phyloP scores from a whole-genome alignment of 2,113 vertebrate genomes.

The Nannobrachium achirus region DNA sequence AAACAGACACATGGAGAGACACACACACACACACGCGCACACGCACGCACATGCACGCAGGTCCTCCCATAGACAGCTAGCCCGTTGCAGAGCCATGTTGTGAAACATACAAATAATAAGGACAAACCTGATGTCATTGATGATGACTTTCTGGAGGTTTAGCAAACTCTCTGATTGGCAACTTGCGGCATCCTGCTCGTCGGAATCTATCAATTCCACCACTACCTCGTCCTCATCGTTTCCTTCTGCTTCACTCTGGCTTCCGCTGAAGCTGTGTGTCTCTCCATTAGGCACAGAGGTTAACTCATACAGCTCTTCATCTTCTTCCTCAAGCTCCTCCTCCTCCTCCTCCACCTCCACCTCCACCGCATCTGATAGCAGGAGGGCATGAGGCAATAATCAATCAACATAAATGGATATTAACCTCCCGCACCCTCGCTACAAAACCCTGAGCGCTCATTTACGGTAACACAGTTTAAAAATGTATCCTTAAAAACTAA shows the following conservation, averaged over 20 bases:
- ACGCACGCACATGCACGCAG: not conserved
- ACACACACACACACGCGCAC: not conserved
- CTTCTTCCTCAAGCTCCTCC: conserved; percentile 41
- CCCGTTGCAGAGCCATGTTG: not conserved
- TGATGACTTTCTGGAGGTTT: conserved; percentile 54
- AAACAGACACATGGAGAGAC: too few species aligned
- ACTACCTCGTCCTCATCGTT: conserved; percentile 15
- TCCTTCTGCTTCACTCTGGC: conserved; percentile 27
- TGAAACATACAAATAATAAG: not conserved
- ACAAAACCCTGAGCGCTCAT: too few species aligned
- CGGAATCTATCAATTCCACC: conserved; percentile 7
- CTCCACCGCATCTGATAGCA: conserved; percentile 31
- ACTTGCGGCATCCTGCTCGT: conserved; percentile 8
- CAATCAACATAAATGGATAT: too few species aligned
- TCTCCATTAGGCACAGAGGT: conserved; percentile 30
- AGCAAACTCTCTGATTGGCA: conserved; percentile 26
- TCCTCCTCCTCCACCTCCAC: conserved; percentile 19
- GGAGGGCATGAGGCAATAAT: conserved; percentile 3
- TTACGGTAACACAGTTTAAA: too few species aligned
- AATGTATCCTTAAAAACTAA: too few species aligned
- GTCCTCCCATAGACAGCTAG: too few species aligned
- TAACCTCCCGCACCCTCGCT: too few species aligned
- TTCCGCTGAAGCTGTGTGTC: conserved; percentile 13
- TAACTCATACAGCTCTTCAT: conserved; percentile 72
- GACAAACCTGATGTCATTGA: conserved; percentile 80